Conservation (phyloP, 2,888 invertebrate species). For the Lycophotia porphyrea region DNA sequence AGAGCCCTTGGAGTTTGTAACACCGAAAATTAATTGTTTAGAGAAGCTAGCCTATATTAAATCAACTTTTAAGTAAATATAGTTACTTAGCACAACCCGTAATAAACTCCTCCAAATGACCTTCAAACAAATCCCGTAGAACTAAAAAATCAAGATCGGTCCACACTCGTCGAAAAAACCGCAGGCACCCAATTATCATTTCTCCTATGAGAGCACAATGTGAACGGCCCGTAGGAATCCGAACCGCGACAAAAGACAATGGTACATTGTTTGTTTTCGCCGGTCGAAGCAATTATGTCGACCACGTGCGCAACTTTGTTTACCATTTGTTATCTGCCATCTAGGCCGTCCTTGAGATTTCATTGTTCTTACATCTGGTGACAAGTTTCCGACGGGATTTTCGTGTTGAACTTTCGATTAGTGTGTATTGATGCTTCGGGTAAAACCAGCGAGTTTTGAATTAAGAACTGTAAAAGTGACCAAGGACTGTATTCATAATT, state of each 20-base stretch:
- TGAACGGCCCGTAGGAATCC: constrained; percentile 67
- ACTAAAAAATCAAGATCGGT: constrained; percentile 31
- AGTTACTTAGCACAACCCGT: too few species aligned
- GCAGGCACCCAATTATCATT: constrained; percentile 58
- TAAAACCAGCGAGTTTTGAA: constrained; percentile 12
- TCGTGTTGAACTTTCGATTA: constrained; percentile 63
- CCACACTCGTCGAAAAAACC: constrained; percentile 51
- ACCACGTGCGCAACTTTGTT: constrained; percentile 83
- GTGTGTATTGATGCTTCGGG: constrained; percentile 48
- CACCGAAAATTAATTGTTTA: neutral
- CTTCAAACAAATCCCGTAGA: constrained; percentile 20
- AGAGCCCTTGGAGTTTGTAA: neutral
- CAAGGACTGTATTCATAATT: neutral
- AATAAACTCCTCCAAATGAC: neutral
- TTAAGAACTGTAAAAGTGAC: neutral
- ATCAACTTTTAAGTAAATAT: neutral
- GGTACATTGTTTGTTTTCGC: constrained; percentile 83
- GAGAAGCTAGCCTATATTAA: neutral
- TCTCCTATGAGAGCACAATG: constrained; percentile 66
- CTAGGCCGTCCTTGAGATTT: constrained; percentile 82
- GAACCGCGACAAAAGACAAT: constrained; percentile 76
- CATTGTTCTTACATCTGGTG: constrained; percentile 68
- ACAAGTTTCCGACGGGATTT: constrained; percentile 67
- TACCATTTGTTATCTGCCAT: constrained; percentile 83
- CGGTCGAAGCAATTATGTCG: constrained; percentile 79